A percentile compares a stretch with the other conserved stretches of the same genome.
phyloP scores from a whole-genome alignment of 2,797 vertebrate species.

The Bradypodion pumilum region DNA sequence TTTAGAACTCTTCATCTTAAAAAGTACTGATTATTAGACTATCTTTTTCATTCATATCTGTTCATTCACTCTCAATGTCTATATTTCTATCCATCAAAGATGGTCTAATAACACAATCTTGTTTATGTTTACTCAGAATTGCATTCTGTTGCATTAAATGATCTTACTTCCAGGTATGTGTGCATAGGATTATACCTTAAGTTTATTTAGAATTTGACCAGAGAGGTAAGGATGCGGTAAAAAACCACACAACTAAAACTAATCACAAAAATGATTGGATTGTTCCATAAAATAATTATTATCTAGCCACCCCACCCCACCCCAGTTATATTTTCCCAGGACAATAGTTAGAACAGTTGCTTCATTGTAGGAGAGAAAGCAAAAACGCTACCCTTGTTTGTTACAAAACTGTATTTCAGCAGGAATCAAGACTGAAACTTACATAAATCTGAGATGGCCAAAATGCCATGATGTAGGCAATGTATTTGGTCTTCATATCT shows the following conservation, averaged over 20 bases:
- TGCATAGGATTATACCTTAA: neutral
- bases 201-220: neutral
- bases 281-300: slow-evolving; percentile 6
- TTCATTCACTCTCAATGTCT: slow-evolving; percentile 8
- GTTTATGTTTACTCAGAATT: neutral
- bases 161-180: neutral
- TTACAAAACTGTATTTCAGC: neutral
- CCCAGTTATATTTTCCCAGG: neutral
- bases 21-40: slow-evolving; percentile 41
- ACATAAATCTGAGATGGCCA: neutral
- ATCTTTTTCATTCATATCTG: slow-evolving; percentile 41
- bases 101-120: neutral
- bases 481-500: neutral
- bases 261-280: neutral
- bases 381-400: neutral
- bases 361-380: slow-evolving; percentile 28
- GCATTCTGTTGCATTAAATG: neutral
- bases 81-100: neutral
- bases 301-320: slow-evolving; percentile 10
- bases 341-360: neutral
- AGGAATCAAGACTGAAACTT: slow-evolving; percentile 19
- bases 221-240: neutral
- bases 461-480: neutral
- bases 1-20: slow-evolving; percentile 37
- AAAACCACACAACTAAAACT: slow-evolving; percentile 31